Conservation (phyloP, 2,797 vertebrate genomes). For the Oreortyx pictus region DNA sequence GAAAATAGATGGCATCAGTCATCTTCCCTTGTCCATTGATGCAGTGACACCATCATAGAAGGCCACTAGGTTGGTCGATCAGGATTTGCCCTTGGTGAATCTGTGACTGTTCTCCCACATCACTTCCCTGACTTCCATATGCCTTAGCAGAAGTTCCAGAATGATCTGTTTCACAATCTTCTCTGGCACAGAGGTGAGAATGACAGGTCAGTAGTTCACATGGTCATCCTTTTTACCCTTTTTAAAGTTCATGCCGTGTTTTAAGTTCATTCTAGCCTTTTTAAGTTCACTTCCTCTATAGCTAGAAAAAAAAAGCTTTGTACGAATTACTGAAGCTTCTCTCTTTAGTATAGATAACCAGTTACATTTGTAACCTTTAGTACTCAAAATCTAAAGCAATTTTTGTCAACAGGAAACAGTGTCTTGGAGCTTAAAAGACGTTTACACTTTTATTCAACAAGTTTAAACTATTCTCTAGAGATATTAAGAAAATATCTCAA, state of each 20-base stretch:
- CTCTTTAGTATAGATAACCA: not conserved
- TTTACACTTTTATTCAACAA: not conserved
- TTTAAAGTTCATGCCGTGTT: not conserved
- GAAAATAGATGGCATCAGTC: too few species aligned
- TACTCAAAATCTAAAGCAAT: not conserved
- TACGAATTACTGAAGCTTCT: not conserved
- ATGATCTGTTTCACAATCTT: too few species aligned
- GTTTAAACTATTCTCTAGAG: not conserved
- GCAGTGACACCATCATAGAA: too few species aligned
- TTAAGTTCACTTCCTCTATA: not conserved
- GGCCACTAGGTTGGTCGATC: too few species aligned
- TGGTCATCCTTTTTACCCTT: not conserved
- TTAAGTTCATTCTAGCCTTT: not conserved
- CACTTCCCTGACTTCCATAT: too few species aligned
- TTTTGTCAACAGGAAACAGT: not conserved
- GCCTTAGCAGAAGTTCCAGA: too few species aligned
- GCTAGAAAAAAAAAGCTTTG: not conserved
- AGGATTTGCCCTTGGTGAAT: too few species aligned
- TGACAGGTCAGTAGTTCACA: too few species aligned
- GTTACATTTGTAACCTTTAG: not conserved
- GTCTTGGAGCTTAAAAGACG: not conserved
- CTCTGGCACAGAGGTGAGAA: too few species aligned
- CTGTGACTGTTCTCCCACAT: too few species aligned
- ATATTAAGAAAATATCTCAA: not conserved
- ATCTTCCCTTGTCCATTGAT: too few species aligned